Evolutionary conservation across 2,113 vertebrate species (phyloP).

Genomic region (Brachyistius frenatus): DNA sequence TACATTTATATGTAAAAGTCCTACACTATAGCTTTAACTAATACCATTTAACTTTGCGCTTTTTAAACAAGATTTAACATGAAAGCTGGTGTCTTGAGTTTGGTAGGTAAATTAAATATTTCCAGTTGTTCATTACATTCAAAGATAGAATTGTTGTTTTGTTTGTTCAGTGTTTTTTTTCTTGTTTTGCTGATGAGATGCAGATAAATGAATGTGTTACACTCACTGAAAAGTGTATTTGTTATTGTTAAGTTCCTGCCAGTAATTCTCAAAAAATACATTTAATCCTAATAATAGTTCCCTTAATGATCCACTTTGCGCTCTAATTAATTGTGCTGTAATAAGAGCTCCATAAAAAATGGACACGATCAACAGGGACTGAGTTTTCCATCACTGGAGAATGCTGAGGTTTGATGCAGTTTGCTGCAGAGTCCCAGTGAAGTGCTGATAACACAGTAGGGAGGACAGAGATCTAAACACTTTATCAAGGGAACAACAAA

Average conservation of each 20-base stretch:
- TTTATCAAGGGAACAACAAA: constrained; percentile 51
- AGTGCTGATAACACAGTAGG: constrained; percentile 52
- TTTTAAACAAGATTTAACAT: too few species aligned
- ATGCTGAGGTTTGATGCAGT: constrained; percentile 38
- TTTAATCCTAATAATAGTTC: constrained; percentile 7
- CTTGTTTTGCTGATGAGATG: background rate
- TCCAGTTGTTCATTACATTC: too few species aligned
- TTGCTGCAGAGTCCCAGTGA: constrained; percentile 44
- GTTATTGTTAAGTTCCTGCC: background rate
- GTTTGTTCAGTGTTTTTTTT: background rate
- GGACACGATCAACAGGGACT: constrained; percentile 20
- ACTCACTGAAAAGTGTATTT: background rate
- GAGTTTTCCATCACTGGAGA: constrained; percentile 27
- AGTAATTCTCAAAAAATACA: background rate
- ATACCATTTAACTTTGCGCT: too few species aligned
- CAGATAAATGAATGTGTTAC: background rate
- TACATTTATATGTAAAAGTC: too few species aligned
- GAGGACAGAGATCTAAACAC: constrained; percentile 48
- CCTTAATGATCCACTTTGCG: background rate
- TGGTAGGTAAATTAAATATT: too few species aligned
- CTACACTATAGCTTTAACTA: too few species aligned
- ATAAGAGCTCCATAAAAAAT: constrained; percentile 13
- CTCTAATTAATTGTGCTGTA: constrained; percentile 20
- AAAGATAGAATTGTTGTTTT: background rate
- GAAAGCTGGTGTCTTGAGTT: too few species aligned